Evolutionary conservation across 1,140 invertebrate species (phyloP).

Genomic region (Gyrodactylus bullatarudis): DNA sequence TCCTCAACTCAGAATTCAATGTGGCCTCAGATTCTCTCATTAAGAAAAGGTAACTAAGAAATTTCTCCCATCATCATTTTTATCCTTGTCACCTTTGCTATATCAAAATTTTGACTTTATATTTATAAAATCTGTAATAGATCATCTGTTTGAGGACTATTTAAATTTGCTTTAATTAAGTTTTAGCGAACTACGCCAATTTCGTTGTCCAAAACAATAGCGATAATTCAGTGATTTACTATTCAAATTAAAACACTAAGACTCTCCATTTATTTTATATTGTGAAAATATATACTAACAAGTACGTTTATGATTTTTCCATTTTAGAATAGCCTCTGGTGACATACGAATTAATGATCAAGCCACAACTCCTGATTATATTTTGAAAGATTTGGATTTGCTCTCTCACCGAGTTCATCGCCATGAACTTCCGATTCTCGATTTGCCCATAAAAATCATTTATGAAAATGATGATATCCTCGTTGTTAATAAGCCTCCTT

Average conservation of each 20-base stretch:
- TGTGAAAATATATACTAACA: not conserved
- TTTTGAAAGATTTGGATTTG: not conserved
- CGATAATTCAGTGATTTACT: too few relatives aligned
- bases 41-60: not conserved
- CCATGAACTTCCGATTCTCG: constrained; percentile 13
- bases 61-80: too few relatives aligned
- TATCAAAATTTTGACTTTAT: too few relatives aligned
- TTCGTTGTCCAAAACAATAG: too few relatives aligned
- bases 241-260: too few relatives aligned
- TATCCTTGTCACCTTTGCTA: too few relatives aligned
- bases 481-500: constrained; percentile 96
- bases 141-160: too few relatives aligned
- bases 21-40: not conserved
- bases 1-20: not conserved
- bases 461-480: constrained; percentile 84
- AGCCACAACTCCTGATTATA: not conserved
- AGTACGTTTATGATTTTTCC: too few relatives aligned
- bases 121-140: too few relatives aligned
- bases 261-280: too few relatives aligned
- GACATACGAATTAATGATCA: not conserved
- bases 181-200: too few relatives aligned
- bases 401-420: not conserved
- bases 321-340: not conserved
- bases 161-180: too few relatives aligned
- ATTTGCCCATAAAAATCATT: constrained; percentile 62